Evolutionary conservation across 2,113 vertebrate genomes (phyloP), one percentile per base, ranked within the genome.

Genomic region (Rhynchomys soricoides): DNA sequence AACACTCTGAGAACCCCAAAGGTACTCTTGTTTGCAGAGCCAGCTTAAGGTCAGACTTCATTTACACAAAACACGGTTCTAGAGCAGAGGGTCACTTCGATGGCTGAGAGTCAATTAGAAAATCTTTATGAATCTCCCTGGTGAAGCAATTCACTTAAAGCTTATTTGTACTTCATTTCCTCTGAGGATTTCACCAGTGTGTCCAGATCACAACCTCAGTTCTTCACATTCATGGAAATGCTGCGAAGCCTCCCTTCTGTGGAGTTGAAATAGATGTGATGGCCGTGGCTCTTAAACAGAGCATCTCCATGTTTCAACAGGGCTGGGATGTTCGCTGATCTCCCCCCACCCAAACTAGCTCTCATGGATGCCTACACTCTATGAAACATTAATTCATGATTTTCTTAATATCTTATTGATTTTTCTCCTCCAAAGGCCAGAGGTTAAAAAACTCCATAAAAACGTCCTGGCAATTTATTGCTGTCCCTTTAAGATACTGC

Each of bases 371-470:
- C 94, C 95, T 93, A 87, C 87, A 96, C 74, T 97, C 97, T 77
- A 90, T 59, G 97, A 98, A 98, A 93, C 98, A 97, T 97, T 98
- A 79, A 97, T 97, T 98, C 73, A 96, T 96, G 94, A 97, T 97
- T 97, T 97, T 94, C 98, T 97, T 98, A 98, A 98, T 98, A 98
- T 97, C 66, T 97, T 98, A 97, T 97, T 97, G 97, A 98, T 98
- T 98, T 97, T 68, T 94, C 96, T 83, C 75, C 74, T 96, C 77
- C 95, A 91, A 64, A 94, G 91, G 97, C 93, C 98, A 98, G 98
- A 97, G 97, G 19, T 98, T 97, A 97, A 98, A 97, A 64, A 93
- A 98, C 87, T 96, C 96, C 94, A 95, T 97, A 97, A 96, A 98
- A 98, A 96, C 19, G 96, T 89, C 89, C 94, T 22, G 70, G 92